Evolutionary conservation across 2,113 vertebrate species (phyloP).

Genomic region (Salvelinus sp.): DNA sequence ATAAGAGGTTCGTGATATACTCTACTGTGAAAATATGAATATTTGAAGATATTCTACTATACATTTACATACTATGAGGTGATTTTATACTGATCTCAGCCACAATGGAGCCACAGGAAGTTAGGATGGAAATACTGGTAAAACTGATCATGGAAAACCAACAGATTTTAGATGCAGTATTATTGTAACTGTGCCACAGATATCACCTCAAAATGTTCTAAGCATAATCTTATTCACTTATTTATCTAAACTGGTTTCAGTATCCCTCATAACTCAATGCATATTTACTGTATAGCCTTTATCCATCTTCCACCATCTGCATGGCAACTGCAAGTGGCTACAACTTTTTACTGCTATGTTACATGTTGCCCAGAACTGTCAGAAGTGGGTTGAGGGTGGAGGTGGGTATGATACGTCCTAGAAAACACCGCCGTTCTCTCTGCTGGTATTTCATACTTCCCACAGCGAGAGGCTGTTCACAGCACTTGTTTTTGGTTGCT

Average conservation of each 20-base stretch:
- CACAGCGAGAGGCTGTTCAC: slow-evolving; percentile 12
- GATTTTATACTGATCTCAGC: no score
- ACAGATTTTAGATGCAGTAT: no score
- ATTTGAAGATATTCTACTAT: neutral
- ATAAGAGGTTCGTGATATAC: no score
- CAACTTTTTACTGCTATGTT: slow-evolving; percentile 1
- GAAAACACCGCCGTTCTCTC: neutral
- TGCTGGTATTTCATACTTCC: neutral
- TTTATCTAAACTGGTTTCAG: neutral
- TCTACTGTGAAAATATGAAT: no score
- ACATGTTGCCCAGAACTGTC: slow-evolving; percentile 1
- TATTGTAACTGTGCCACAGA: no score
- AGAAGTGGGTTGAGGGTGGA: slow-evolving; percentile 8
- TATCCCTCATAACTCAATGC: neutral
- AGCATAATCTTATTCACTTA: no score
- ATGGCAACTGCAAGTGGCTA: neutral
- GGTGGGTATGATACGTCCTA: slow-evolving; percentile 4
- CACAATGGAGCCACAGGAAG: neutral
- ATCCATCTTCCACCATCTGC: neutral
- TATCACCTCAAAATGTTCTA: no score
- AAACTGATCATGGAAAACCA: no score
- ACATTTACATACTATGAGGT: neutral
- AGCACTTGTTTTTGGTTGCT: slow-evolving; percentile 24
- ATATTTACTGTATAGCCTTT: no score
- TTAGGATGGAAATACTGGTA: neutral